A percentile compares a stretch with the other conserved stretches of the same genome.
Evolutionary conservation across 2,113 vertebrate genomes (phyloP).

Genomic region (Elanus axillaris): DNA sequence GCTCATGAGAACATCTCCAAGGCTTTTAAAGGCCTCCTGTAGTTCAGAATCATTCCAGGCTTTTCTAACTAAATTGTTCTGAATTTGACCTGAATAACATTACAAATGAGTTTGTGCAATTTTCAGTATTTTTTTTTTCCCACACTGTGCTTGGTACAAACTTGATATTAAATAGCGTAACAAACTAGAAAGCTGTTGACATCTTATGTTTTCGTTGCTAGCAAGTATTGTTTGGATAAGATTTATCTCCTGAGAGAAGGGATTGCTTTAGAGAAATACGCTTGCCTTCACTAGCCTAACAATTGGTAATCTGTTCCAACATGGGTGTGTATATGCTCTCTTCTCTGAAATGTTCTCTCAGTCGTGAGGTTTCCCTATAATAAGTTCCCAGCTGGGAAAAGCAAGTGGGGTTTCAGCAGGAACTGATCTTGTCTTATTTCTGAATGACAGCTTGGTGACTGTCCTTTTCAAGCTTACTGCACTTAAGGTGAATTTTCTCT

Average conservation of each 20-base stretch:
- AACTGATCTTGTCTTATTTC: conserved; percentile 28
- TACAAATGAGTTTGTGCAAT: not conserved
- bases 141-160: not conserved
- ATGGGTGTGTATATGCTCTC: not conserved
- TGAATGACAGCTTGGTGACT: conserved; percentile 23
- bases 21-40: not conserved
- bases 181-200: conserved; percentile 20
- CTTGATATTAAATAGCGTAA: not conserved
- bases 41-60: conserved; percentile 15
- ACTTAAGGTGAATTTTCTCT: conserved; percentile 17
- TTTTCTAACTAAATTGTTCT: not conserved
- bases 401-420: not conserved
- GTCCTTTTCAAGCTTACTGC: not conserved
- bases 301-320: conserved; percentile 21
- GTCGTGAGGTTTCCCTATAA: not conserved
- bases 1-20: not conserved
- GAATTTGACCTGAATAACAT: not conserved
- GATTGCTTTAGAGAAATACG: conserved; percentile 12
- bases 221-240: conserved; percentile 40
- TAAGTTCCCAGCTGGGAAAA: conserved; percentile 9
- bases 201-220: not conserved
- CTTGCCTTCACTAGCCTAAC: conserved; percentile 33
- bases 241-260: conserved; percentile 22
- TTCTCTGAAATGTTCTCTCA: conserved; percentile 36
- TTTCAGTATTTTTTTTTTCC: not conserved